phyloP scores from a whole-genome alignment of 2,113 vertebrate genomes.

The Thomomys bottae region DNA sequence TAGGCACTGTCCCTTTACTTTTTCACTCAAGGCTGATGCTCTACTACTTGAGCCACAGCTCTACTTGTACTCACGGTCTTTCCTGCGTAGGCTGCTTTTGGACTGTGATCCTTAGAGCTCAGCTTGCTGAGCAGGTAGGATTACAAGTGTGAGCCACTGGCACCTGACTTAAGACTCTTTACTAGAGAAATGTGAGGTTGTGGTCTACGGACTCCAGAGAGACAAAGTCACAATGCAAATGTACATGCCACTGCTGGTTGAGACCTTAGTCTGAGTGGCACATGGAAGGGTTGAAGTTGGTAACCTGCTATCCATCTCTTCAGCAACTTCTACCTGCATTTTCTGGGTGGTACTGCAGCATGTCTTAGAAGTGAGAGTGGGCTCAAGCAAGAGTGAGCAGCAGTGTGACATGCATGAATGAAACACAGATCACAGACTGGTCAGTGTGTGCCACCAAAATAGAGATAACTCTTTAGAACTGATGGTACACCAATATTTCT shows the following conservation, averaged over 20 bases:
- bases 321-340: neutral
- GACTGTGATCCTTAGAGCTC: no score
- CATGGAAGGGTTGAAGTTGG: neutral
- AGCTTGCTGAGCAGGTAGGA: no score
- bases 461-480: neutral
- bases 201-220: neutral
- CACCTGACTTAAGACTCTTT: neutral
- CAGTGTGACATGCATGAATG: neutral
- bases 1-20: no score
- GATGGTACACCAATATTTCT: neutral
- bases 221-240: neutral
- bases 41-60: no score
- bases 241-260: fast-evolving
- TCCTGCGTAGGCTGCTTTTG: no score
- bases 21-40: no score
- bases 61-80: no score
- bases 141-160: no score
- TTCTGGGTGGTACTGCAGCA: neutral
- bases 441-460: neutral
- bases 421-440: neutral
- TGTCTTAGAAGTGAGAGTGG: neutral
- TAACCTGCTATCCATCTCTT: neutral
- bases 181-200: slow-evolving; percentile 21
- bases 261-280: neutral
- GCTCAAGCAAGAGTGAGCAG: neutral